Evolutionary conservation across 2,888 invertebrate species (phyloP), one percentile per base, ranked within the genome.

Genomic region (Lycocerus yunnanus): DNA sequence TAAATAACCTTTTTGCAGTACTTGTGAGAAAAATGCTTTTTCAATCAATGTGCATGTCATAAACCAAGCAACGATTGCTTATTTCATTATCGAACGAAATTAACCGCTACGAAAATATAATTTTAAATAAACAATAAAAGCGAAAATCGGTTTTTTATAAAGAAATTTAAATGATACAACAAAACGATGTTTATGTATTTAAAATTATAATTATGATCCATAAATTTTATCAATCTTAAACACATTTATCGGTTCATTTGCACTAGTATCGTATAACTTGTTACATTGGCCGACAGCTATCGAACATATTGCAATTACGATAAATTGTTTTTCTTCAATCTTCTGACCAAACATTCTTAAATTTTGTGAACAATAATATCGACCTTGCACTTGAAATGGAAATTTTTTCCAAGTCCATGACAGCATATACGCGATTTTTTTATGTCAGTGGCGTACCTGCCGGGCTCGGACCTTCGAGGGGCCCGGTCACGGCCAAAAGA

Each of bases 211-310:
- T 27, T 43, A 43, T 63, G 60, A 15, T 63, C 61, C 61, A 63
- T 63, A 63, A 63, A 18, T 16, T 63, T 63, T 18, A 18, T 63
- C 16, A 63, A 63, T 63, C 20, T 20, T 20, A 18, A 63, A 63
- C 61, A 20, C n/a, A 63, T 63, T 63, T 63, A 63, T 63, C 61
- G 61, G 61, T 63, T 63, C 61, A 63, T 16, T 63, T 63, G 61
- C 14, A 18, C 18, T 20, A 18, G 21, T 24, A n/a, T n/a, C n/a
- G n/a, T n/a, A n/a, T 59, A 59, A 59, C 15, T 63, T 63, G 20
- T n/a, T 63, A 63, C 61, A n/a, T 63, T 16, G 61, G 9, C 13
- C 61, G 20, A n/a, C n/a, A 43, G n/a, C 43, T n/a, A n/a, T 1
- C 43, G n/a, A 43, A 43, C n/a, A 13, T n/a, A 43, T n/a, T 43